Evolutionary conservation across 2,888 invertebrate species (phyloP).

Genomic region (Clitarchus hookeri): DNA sequence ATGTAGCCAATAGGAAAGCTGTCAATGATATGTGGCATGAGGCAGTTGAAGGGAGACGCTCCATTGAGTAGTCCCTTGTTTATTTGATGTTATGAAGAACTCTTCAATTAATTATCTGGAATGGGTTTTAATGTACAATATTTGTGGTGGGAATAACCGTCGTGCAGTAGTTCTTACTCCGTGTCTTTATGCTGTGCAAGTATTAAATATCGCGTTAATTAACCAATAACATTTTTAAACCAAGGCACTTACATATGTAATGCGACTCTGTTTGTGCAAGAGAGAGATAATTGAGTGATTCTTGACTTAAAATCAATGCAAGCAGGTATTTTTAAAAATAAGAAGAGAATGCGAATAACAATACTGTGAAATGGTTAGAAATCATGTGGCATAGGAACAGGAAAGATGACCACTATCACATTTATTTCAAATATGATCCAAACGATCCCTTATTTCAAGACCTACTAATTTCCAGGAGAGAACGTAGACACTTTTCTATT

Average conservation of each 20-base stretch:
- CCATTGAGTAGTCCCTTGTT: constrained; percentile 6
- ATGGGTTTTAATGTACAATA: constrained; percentile 11
- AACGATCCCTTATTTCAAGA: neutral
- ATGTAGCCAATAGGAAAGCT: constrained; percentile 15
- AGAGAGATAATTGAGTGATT: neutral
- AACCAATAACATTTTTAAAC: neutral
- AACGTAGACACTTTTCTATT: neutral
- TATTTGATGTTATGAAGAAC: constrained; percentile 18
- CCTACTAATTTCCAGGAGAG: constrained; percentile 1
- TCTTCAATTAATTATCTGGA: neutral
- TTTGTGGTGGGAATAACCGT: neutral
- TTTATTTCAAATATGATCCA: constrained; percentile 17
- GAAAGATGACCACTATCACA: neutral
- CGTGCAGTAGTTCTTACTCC: neutral
- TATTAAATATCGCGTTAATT: neutral
- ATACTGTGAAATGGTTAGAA: neutral
- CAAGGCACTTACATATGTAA: neutral
- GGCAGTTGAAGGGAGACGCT: neutral
- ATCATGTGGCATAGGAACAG: neutral
- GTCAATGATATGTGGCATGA: constrained; percentile 26
- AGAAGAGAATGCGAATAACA: neutral
- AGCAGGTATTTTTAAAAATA: neutral
- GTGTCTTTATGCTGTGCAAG: constrained; percentile 16
- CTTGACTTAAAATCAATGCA: neutral
- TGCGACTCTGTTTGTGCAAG: neutral